These are phyloP conservation scores for Berghia stephanieae DNA, from an alignment of 1,140 invertebrate genomes.

Conservation along the genomic window DNA sequence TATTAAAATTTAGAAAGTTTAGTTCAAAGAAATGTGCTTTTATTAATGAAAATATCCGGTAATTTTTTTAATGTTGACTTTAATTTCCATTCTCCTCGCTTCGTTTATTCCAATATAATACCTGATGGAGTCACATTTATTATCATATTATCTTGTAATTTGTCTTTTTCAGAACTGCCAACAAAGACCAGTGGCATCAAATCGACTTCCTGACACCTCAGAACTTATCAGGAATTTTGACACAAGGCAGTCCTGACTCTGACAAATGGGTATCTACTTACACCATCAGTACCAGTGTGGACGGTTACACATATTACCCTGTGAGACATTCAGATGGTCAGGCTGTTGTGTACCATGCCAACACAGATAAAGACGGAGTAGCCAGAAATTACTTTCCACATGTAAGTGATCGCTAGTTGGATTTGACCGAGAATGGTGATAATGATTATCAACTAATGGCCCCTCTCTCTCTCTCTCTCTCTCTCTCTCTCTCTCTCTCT, in stretches of 20 bases:
- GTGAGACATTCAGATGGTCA: slow-evolving; percentile 22
- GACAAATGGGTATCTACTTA: slow-evolving; percentile 77
- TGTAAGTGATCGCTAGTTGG: not conserved
- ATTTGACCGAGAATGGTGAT: not conserved
- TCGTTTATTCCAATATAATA: no score
- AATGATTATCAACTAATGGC: not conserved
- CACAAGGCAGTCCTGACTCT: slow-evolving; percentile 68
- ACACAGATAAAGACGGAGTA: slow-evolving; percentile 35
- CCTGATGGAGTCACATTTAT: no score
- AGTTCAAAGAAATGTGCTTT: no score
- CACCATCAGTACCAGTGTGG: slow-evolving; percentile 68
- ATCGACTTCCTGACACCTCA: slow-evolving; percentile 76
- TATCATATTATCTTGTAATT: no score
- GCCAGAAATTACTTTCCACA: slow-evolving; percentile 33
- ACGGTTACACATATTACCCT: slow-evolving; percentile 43
- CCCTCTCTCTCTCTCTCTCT: no score
- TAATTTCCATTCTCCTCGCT: no score
- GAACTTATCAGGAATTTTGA: slow-evolving; percentile 78
- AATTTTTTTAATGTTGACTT: no score
- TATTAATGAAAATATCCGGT: no score
- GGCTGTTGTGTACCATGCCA: slow-evolving; percentile 35
- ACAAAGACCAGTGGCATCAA: slow-evolving; percentile 49
- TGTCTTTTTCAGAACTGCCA: slow-evolving; percentile 21
- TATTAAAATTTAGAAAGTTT: no score
- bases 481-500: no score